phyloP scores from a whole-genome alignment of 92 coral and sea anemone species.

The Paragorgia papillata region DNA sequence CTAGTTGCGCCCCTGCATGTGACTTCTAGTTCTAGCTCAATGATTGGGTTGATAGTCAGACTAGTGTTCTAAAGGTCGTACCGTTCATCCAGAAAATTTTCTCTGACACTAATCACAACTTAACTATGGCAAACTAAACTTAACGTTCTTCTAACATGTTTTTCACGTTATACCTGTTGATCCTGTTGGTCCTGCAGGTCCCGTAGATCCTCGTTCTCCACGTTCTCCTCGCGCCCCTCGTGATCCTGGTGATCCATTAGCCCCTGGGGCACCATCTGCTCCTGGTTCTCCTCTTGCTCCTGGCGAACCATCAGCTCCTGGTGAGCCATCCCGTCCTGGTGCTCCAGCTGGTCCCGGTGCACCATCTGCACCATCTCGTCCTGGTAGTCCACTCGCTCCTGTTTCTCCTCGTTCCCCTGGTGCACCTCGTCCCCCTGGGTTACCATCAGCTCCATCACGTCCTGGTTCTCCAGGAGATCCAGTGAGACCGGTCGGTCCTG shows the following conservation, averaged over 20 bases:
- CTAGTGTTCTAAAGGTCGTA: too few species aligned
- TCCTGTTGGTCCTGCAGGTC: neutral
- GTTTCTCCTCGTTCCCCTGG: constrained; percentile 4
- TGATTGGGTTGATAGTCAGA: too few species aligned
- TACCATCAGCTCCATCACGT: neutral
- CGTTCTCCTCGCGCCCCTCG: constrained; percentile 1
- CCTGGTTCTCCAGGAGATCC: neutral
- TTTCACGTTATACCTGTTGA: too few species aligned
- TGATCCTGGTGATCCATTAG: neutral
- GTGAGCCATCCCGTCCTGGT: neutral
- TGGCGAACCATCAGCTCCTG: constrained; percentile 10
- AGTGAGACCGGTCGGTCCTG: neutral
- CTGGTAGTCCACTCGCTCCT: neutral
- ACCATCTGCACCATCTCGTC: neutral
- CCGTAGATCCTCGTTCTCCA: neutral
- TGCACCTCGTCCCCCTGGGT: constrained; percentile 1
- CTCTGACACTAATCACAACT: too few species aligned
- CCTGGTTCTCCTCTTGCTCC: constrained; percentile 24
- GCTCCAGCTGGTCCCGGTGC: neutral
- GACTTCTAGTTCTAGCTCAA: too few species aligned
- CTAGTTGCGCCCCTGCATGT: too few species aligned
- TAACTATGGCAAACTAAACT: too few species aligned
- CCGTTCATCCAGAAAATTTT: too few species aligned
- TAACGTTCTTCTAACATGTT: too few species aligned
- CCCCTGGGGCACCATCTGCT: neutral